A percentile compares a stretch with the other conserved stretches of the same genome.
Evolutionary conservation across 2,797 vertebrate genomes (phyloP).

Genomic region (Pantherophis alleghaniensis): DNA sequence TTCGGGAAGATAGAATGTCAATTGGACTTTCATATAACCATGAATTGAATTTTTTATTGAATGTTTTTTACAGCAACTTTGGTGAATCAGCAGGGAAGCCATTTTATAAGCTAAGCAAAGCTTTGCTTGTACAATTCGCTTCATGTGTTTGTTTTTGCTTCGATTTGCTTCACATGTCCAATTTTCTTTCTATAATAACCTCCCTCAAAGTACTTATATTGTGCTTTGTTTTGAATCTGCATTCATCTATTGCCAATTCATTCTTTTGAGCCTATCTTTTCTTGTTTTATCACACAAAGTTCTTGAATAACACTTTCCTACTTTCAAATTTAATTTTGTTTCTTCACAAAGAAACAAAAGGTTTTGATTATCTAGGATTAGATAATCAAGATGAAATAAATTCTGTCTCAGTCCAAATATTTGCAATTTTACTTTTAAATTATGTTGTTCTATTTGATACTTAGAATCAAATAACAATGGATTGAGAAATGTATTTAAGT

Average conservation of each 20-base stretch:
- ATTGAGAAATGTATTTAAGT: conserved; percentile 4
- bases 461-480: not conserved
- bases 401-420: not conserved
- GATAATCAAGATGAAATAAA: not conserved
- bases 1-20: not conserved
- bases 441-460: not conserved
- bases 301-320: not conserved
- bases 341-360: not conserved
- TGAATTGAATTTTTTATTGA: not conserved
- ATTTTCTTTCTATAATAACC: not conserved
- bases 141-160: not conserved
- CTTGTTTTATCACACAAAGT: not conserved
- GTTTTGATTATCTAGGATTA: not conserved
- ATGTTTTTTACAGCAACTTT: not conserved
- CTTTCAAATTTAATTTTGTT: not conserved
- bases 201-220: no score
- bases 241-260: not conserved
- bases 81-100: not conserved
- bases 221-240: not conserved
- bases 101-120: not conserved
- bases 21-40: not conserved
- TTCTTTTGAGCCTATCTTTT: not conserved
- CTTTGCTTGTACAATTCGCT: not conserved
- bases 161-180: not conserved
- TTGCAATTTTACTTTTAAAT: not conserved